Percentiles rank a stretch among this genome's conserved stretches.
phyloP scores from a whole-genome alignment of 2,113 vertebrate genomes.

The Tachysurus fulvidraco region DNA sequence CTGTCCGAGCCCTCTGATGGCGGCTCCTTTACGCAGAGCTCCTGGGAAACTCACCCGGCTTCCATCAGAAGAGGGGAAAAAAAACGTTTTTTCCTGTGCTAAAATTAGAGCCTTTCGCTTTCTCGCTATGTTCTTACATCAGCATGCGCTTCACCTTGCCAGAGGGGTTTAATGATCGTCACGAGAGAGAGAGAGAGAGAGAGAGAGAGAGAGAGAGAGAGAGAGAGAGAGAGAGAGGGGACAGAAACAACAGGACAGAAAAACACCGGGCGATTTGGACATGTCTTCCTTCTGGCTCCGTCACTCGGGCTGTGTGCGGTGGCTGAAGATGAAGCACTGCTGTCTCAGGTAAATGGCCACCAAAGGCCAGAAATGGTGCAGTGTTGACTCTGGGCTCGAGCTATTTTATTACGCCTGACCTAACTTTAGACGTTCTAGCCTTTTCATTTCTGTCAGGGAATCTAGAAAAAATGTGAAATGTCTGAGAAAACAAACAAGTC shows the following conservation, averaged over 20 bases:
- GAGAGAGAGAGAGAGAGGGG: conserved; percentile 46
- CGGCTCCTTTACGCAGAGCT: conserved; percentile 70
- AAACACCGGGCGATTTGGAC: conserved; percentile 54
- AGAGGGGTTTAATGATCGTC: conserved; percentile 71
- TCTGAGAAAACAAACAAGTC: not conserved
- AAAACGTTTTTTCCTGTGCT: conserved; percentile 47
- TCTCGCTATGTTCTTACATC: conserved; percentile 64
- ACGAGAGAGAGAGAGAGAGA: conserved; percentile 45
- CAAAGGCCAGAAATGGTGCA: conserved; percentile 59
- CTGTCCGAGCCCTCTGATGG: conserved; percentile 71
- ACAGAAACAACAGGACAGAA: conserved; percentile 17
- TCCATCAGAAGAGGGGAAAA: conserved; percentile 32
- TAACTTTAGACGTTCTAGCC: not conserved
- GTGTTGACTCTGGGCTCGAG: conserved; percentile 66
- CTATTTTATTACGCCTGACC: conserved; percentile 60
- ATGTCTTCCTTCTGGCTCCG: not conserved
- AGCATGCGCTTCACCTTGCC: conserved; percentile 78
- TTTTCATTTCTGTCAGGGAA: not conserved
- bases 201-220: conserved; percentile 59
- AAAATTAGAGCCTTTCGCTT: conserved; percentile 64
- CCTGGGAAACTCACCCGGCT: conserved; percentile 67
- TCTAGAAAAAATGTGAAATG: not conserved
- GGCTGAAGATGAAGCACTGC: conserved; percentile 56
- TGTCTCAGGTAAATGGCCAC: conserved; percentile 72
- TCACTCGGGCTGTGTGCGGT: conserved; percentile 30